Conservation (phyloP, 2,888 invertebrate genomes). For the Luffia ferchaultella region DNA sequence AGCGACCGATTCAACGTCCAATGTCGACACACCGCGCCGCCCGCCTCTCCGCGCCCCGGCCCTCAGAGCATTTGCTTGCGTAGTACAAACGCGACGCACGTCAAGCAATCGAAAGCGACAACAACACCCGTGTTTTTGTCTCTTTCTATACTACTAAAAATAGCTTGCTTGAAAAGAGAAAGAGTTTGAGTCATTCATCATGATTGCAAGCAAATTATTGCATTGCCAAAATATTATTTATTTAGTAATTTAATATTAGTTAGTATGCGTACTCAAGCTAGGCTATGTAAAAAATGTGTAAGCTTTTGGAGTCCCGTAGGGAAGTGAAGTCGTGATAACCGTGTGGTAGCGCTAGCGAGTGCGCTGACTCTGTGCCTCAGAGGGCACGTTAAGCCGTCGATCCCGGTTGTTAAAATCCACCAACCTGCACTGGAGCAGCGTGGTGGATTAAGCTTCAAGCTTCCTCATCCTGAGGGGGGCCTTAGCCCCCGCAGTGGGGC, state of each 20-base stretch:
- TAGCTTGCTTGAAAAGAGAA: constrained; percentile 25
- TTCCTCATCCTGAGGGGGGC: too few species aligned
- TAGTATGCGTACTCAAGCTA: too few species aligned
- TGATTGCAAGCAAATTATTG: constrained; percentile 46
- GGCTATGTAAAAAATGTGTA: too few species aligned
- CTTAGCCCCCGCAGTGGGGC: too few species aligned
- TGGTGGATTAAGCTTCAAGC: too few species aligned
- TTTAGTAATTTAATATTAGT: constrained; percentile 8
- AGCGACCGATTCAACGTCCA: constrained; percentile 61
- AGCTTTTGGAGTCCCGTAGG: too few species aligned
- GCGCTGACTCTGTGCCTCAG: too few species aligned
- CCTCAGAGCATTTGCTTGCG: constrained; percentile 38
- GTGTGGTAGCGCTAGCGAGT: too few species aligned
- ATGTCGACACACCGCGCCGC: constrained; percentile 59
- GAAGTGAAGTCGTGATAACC: too few species aligned
- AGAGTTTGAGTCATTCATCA: constrained; percentile 54
- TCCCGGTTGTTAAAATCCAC: too few species aligned
- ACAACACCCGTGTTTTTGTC: constrained; percentile 23
- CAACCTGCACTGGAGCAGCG: too few species aligned
- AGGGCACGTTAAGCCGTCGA: too few species aligned
- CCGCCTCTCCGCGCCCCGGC: constrained; percentile 21
- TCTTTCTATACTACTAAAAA: constrained; percentile 28
- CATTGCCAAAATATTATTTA: constrained; percentile 10
- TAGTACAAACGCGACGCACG: constrained; percentile 55
- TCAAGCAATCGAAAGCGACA: constrained; percentile 37